These are phyloP conservation scores for Venustaconcha ellipsiformis DNA, from an alignment of 1,140 invertebrate genomes.

Conservation along the genomic window DNA sequence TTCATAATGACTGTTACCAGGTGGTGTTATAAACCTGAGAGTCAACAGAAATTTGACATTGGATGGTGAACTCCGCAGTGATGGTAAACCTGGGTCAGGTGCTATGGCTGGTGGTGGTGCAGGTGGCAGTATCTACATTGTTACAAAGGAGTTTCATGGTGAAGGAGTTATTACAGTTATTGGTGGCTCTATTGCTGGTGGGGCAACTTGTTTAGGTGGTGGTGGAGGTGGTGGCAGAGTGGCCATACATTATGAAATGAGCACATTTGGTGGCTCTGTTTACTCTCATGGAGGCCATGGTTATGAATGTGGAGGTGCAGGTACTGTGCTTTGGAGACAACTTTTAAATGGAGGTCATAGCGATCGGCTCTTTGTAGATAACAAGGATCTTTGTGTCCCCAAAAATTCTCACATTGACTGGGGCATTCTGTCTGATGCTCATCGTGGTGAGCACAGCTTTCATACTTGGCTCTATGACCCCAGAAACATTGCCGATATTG, in stretches of 20 bases:
- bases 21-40: slow-evolving; percentile 51
- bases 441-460: slow-evolving; percentile 51
- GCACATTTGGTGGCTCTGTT: slow-evolving; percentile 34
- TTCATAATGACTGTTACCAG: not conserved
- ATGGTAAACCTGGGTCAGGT: slow-evolving; percentile 28
- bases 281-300: slow-evolving; percentile 41
- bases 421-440: slow-evolving; percentile 35
- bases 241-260: slow-evolving; percentile 42
- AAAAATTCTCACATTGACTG: slow-evolving; percentile 39
- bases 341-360: slow-evolving; percentile 15
- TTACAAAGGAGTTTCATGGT: too few relatives aligned
- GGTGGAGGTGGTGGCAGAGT: slow-evolving; percentile 55
- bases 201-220: slow-evolving; percentile 42
- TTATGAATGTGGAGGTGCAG: slow-evolving; percentile 56
- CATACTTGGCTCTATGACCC: slow-evolving; percentile 50
- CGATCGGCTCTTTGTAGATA: slow-evolving; percentile 43
- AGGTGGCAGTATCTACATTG: slow-evolving; percentile 50
- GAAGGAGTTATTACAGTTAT: too few relatives aligned
- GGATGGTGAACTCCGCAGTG: slow-evolving; percentile 43
- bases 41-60: slow-evolving; percentile 29
- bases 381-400: slow-evolving; percentile 43
- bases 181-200: too few relatives aligned
- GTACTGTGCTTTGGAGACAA: slow-evolving; percentile 41
- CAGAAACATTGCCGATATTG: too few relatives aligned
- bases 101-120: slow-evolving; percentile 50